phyloP scores from a whole-genome alignment of 2,797 vertebrate species.

The Momotus momota region DNA sequence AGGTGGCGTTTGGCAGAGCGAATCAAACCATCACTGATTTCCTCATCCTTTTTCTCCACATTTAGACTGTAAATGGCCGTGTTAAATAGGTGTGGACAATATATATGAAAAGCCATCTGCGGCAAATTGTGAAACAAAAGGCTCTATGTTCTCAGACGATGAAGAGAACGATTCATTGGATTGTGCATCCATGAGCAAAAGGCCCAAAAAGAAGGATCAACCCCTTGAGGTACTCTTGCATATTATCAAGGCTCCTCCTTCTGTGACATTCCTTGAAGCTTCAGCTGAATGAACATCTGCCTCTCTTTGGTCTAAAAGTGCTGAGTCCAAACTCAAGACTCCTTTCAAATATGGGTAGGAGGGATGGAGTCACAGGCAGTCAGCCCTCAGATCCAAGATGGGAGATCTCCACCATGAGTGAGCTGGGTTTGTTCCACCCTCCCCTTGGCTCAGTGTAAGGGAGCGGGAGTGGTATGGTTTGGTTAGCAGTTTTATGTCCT shows the following conservation, averaged over 20 bases:
- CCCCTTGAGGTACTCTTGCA: slow-evolving; percentile 80
- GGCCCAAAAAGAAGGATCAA: slow-evolving; percentile 70
- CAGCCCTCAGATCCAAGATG: background rate
- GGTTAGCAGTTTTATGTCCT: background rate
- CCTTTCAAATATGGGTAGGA: background rate
- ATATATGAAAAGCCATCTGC: slow-evolving; percentile 74
- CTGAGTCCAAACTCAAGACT: background rate
- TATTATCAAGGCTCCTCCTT: background rate
- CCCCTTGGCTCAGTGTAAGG: background rate
- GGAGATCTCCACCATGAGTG: background rate
- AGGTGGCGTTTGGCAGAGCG: background rate
- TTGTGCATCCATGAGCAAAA: slow-evolving; percentile 69
- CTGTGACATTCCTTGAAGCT: background rate
- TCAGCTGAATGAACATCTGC: background rate
- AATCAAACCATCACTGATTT: slow-evolving; percentile 33
- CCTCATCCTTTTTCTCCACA: slow-evolving; percentile 68
- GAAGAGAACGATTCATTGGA: slow-evolving; percentile 79
- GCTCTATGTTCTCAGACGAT: slow-evolving; percentile 80
- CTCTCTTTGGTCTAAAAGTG: background rate
- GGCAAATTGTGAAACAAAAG: slow-evolving; percentile 71
- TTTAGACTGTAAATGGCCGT: slow-evolving; percentile 76
- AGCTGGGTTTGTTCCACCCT: background rate
- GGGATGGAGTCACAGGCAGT: background rate
- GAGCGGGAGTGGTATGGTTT: background rate
- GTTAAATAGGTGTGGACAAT: slow-evolving; percentile 78